A percentile compares a stretch with the other conserved stretches of the same genome.
phyloP scores from a whole-genome alignment of 2,797 vertebrate genomes.

The Gallinago nigripennis region DNA sequence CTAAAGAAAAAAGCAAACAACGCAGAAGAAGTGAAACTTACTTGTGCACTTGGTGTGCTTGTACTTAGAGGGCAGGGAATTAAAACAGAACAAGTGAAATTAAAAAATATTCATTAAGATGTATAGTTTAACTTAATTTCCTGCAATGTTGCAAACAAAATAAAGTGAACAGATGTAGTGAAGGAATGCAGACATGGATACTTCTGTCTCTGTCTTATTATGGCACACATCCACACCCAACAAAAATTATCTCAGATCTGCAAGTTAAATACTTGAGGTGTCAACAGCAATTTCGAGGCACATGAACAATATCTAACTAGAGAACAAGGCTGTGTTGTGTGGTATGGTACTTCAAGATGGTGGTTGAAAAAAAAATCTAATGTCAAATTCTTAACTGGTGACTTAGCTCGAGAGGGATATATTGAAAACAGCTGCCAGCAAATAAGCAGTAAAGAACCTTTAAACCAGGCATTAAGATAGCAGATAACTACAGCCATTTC shows the following conservation, averaged over 20 bases:
- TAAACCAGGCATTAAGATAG: conserved; percentile 58
- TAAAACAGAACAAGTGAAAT: background rate
- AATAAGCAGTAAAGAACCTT: conserved; percentile 63
- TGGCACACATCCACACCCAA: conserved; percentile 45
- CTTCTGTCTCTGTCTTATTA: conserved; percentile 62
- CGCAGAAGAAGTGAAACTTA: background rate
- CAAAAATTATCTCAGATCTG: conserved; percentile 35
- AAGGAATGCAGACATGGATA: conserved; percentile 61
- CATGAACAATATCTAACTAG: conserved; percentile 56
- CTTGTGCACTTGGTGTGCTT: background rate
- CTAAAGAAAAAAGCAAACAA: background rate
- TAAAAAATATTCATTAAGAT: background rate
- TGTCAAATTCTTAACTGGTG: conserved; percentile 73
- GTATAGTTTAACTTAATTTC: conserved; percentile 67
- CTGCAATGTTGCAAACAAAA: conserved; percentile 67
- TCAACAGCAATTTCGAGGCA: conserved; percentile 67
- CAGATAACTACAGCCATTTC: conserved; percentile 42
- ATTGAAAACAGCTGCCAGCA: conserved; percentile 72
- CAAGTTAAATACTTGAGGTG: conserved; percentile 67
- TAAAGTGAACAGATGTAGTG: conserved; percentile 48
- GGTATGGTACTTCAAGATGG: conserved; percentile 51
- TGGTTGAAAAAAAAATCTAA: conserved; percentile 57
- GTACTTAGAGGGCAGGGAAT: background rate
- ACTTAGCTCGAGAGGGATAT: conserved; percentile 52
- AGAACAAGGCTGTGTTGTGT: conserved; percentile 60